These are phyloP conservation scores for Amphilophus citrinellus DNA, from an alignment of 2,113 vertebrate genomes.

Conservation along the genomic window DNA sequence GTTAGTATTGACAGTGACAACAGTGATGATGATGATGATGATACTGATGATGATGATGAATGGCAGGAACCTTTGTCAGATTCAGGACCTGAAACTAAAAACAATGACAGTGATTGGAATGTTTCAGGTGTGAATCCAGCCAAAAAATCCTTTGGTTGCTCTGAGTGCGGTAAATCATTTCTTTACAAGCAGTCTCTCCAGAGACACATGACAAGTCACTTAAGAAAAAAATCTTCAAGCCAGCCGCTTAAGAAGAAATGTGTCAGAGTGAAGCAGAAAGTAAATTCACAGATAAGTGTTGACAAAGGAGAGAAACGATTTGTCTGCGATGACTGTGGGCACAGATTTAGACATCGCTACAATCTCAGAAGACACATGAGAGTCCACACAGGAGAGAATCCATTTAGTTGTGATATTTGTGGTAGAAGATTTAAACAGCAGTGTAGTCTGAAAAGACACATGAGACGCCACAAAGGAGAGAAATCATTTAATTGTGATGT, in stretches of 20 bases:
- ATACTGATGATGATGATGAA: not conserved
- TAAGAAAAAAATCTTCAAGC: not conserved
- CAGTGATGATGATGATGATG: not conserved
- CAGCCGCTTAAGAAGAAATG: not conserved
- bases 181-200: not conserved
- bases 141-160: not conserved
- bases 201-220: not conserved
- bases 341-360: not conserved
- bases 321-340: not conserved
- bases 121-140: not conserved
- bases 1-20: not conserved
- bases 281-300: not conserved
- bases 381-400: not conserved
- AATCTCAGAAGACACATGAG: not conserved
- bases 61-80: not conserved
- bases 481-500: not conserved
- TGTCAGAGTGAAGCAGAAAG: not conserved
- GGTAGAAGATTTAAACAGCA: not conserved
- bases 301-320: not conserved
- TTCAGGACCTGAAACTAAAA: not conserved
- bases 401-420: not conserved
- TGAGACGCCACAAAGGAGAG: not conserved
- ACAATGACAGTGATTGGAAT: not conserved
- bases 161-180: rapidly evolving
- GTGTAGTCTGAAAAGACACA: not conserved